phyloP scores from a whole-genome alignment of 2,888 invertebrate species.

The Beris morrisii region DNA sequence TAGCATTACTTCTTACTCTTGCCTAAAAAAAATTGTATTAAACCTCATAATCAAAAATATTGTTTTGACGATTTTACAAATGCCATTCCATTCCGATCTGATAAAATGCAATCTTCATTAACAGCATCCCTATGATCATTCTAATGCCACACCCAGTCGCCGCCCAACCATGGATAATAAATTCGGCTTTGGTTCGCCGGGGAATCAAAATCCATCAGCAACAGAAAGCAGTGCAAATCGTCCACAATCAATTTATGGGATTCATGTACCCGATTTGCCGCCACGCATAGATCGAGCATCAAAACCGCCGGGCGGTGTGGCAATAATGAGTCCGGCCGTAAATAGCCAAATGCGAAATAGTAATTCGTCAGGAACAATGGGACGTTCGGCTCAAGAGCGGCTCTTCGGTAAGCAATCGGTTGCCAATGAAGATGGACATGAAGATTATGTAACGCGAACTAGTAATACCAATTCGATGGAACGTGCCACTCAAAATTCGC shows the following conservation, averaged over 20 bases:
- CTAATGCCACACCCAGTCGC: conserved; percentile 49
- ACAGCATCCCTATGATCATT: conserved; percentile 55
- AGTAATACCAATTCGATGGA: conserved; percentile 49
- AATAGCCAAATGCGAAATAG: conserved; percentile 54
- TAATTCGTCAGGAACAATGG: conserved; percentile 49
- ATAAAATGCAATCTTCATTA: conserved; percentile 7
- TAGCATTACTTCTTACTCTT: too few relatives aligned
- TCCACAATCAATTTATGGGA: conserved; percentile 60
- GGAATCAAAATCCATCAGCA: conserved; percentile 53
- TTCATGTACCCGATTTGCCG: conserved; percentile 73
- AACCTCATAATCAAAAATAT: too few relatives aligned
- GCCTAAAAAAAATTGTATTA: too few relatives aligned
- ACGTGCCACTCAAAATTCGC: conserved; percentile 48
- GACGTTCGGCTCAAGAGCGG: conserved; percentile 69
- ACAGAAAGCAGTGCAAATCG: conserved; percentile 44
- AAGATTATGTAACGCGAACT: conserved; percentile 52
- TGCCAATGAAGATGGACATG: conserved; percentile 51
- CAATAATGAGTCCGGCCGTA: conserved; percentile 54
- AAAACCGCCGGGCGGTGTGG: conserved; percentile 69
- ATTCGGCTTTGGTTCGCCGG: conserved; percentile 61
- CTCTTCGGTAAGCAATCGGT: conserved; percentile 58
- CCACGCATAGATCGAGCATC: conserved; percentile 78
- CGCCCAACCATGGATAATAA: conserved; percentile 62
- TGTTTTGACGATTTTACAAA: too few relatives aligned
- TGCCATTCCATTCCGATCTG: too few relatives aligned